Percentiles rank a stretch among this genome's conserved stretches.
phyloP scores from a whole-genome alignment of 2,888 invertebrate species.

The Mongoloraphidia duomilia region DNA sequence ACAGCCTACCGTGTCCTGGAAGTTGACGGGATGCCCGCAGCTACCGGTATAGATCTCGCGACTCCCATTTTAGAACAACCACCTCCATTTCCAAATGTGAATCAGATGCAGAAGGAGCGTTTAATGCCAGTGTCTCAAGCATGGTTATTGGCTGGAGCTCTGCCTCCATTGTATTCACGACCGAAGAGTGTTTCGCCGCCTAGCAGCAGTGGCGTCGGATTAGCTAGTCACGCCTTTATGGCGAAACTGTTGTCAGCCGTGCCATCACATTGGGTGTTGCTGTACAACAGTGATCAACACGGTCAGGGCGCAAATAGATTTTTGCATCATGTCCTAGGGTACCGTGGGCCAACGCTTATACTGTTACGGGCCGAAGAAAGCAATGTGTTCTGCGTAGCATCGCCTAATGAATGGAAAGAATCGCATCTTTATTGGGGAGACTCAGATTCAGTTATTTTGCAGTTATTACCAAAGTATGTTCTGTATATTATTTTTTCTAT shows the following conservation, averaged over 20 bases:
- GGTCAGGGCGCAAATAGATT: slow-evolving; percentile 82
- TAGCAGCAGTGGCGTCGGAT: slow-evolving; percentile 24
- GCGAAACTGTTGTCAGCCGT: slow-evolving; percentile 48
- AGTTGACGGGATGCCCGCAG: slow-evolving; percentile 21
- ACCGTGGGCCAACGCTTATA: slow-evolving; percentile 53
- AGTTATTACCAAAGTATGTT: slow-evolving; percentile 56
- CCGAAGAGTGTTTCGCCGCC: slow-evolving; percentile 28
- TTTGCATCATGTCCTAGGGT: slow-evolving; percentile 71
- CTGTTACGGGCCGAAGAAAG: slow-evolving; percentile 40
- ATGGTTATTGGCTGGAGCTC: slow-evolving; percentile 53
- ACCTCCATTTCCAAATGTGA: slow-evolving; percentile 26
- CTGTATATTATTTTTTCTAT: neutral
- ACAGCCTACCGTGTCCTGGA: slow-evolving; percentile 38
- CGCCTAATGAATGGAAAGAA: slow-evolving; percentile 74
- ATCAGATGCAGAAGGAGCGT: slow-evolving; percentile 18
- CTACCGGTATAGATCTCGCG: slow-evolving; percentile 47
- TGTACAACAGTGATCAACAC: slow-evolving; percentile 74
- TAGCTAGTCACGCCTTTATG: slow-evolving; percentile 38
- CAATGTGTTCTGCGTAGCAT: slow-evolving; percentile 60
- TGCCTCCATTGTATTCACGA: slow-evolving; percentile 41
- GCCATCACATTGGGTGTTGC: slow-evolving; percentile 69
- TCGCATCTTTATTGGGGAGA: slow-evolving; percentile 73
- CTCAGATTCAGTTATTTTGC: slow-evolving; percentile 62
- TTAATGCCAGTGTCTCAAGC: slow-evolving; percentile 49
- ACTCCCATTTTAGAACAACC: slow-evolving; percentile 58